Evolutionary conservation across 2,797 vertebrate species (phyloP), one percentile per base, ranked within the genome.

Genomic region (Phataginus tetradactyla): DNA sequence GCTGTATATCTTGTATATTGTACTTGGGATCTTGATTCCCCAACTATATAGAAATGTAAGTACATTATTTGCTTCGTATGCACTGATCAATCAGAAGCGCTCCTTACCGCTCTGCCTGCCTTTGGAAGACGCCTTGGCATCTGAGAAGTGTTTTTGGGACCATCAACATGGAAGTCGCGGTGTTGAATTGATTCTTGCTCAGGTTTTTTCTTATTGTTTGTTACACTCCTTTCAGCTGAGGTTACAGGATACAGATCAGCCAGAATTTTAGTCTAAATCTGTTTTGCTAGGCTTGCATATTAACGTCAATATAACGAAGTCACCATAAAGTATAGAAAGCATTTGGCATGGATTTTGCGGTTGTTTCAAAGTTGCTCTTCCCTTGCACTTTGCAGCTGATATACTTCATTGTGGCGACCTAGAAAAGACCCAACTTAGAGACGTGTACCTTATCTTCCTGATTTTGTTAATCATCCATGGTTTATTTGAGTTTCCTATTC

Each of bases 31-130:
- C 98, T 53, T 97, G 98, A 83, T 98, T 99, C 95, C 98, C 25
- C 98, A 99, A 97, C 98, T 99, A 53, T 97, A 98, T 91, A 98
- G 99, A 98, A 99, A 99, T 20, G 90, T 98, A 98, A 98, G 98
- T 98, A 88, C 21, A 7, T 91, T 94, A 96, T 94, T 95, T 92
- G 34, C 68, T 90, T 55, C 90, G 63, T n/a, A 23, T 5, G 1
- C 17, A 61, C 63, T 59, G 80, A 86, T 88, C 71, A 92, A 32
- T 95, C 90, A 77, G 27, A 79, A 93, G 39, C 53, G 39, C 37
- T 91, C 90, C 77, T 69, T 75, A 29, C 32, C 55, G 90, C 29
- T 94, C 42, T 37, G 12, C 53, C 69, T 72, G 18, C 45, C 37
- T 97, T 89, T 86, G 66, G 39, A 96, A 91, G 61, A 49, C 27